Percentiles rank a stretch among this genome's conserved stretches.
Evolutionary conservation across 2,797 vertebrate species (phyloP).

Genomic region (Ispidina picta): DNA sequence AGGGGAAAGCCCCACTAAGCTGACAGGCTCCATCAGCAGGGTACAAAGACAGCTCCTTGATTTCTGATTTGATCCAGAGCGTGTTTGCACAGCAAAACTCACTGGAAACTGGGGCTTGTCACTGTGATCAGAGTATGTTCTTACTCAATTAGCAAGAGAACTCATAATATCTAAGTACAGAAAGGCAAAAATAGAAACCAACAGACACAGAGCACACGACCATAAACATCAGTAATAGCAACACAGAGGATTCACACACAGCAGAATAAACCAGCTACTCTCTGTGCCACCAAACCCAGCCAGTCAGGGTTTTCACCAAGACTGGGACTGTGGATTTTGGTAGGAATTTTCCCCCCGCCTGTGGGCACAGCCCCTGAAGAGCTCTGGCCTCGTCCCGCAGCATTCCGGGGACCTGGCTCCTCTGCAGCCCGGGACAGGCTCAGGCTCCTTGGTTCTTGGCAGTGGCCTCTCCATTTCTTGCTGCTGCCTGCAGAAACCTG

Average conservation of each 20-base stretch:
- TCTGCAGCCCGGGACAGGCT: neutral
- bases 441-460: neutral
- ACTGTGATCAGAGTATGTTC: neutral
- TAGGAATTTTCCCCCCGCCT: slow-evolving; percentile 23
- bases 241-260: neutral
- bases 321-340: neutral
- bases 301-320: neutral
- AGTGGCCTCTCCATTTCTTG: neutral
- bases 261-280: neutral
- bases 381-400: neutral
- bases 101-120: neutral
- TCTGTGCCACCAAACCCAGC: neutral
- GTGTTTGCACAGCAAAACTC: neutral
- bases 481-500: slow-evolving; percentile 63
- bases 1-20: neutral
- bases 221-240: neutral
- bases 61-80: neutral
- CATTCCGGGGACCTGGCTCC: neutral
- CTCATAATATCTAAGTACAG: neutral
- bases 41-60: neutral
- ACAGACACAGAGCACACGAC: neutral
- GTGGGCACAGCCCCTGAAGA: neutral
- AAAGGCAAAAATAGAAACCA: neutral
- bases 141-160: neutral
- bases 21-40: neutral